Evolutionary conservation across 2,797 vertebrate genomes (phyloP), one percentile per base, ranked within the genome.

Genomic region (Salmo trutta): DNA sequence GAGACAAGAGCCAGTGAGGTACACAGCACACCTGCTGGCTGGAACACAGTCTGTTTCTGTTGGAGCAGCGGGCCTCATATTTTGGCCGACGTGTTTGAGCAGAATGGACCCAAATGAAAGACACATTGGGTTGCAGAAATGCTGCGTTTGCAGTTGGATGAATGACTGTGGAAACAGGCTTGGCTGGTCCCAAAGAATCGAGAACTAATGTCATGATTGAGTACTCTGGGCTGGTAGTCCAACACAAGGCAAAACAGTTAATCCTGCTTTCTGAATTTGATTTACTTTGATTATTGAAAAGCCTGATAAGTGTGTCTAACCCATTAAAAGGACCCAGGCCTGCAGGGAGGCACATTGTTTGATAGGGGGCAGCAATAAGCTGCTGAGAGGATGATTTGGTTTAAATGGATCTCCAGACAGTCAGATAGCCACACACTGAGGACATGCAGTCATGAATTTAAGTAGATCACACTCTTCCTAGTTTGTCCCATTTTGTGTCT

Each of bases 281-380:
- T 84, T 86, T 81, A 64, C 56, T 77, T 82, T 66, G 71, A 81
- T 75, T 77, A 67, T 82, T 88, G 3, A 21, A 80, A 78, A 59
- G 74, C 65, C 74, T 59, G 75, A 83, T 83, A 87, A 87, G 85
- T 91, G 91, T 68, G 24, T 70, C 17, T 51, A 56, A 5, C 17
- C 17, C 15, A 17, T 19, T n/a, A 19, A 5, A 31, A 17, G 5
- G 27, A 12, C 27, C 16, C 2, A 17, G 53, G 1, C 17, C 64
- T 81, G 74, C 88, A 93, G 85, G 93, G 77, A 81, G 81, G 0
- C 0, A 41, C 1, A 1, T 74, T 82, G 52, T 68, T 41, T 84
- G 89, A 84, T 88, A 94, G 93, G 92, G 91, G 93, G 93, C 91
- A 91, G 92, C 91, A 93, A 86, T 86, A 80, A 90, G 88, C 91